A percentile compares a stretch with the other conserved stretches of the same genome.
phyloP scores from a whole-genome alignment of 1,140 invertebrate species.

The Nylanderia fulva region DNA sequence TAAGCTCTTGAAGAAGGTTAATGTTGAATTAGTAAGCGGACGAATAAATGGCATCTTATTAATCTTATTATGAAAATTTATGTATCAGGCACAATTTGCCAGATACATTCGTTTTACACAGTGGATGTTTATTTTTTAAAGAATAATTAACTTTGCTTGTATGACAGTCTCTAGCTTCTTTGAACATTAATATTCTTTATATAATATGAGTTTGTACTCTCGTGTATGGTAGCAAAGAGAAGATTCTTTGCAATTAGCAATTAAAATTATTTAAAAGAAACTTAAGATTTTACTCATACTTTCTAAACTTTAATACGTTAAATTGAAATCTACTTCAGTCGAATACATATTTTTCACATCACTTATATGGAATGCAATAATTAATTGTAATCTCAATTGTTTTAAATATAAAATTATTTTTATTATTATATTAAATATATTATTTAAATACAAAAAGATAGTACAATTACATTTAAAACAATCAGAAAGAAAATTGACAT shows the following conservation, averaged over 20 bases:
- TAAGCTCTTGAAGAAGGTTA: conserved; percentile 1
- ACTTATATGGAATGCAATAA: neutral
- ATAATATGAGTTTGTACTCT: conserved; percentile 27
- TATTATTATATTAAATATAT: too few species aligned
- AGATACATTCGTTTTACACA: conserved; percentile 32
- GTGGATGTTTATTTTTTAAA: conserved; percentile 48
- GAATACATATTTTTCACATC: neutral
- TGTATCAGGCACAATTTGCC: conserved; percentile 12
- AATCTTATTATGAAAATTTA: conserved; percentile 48
- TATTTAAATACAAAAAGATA: neutral
- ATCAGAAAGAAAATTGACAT: neutral
- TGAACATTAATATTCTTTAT: conserved; percentile 54
- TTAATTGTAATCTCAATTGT: conserved; percentile 1
- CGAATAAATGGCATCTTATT: neutral
- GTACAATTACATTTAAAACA: neutral
- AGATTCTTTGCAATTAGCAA: conserved; percentile 54
- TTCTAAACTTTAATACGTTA: neutral
- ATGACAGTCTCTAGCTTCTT: conserved; percentile 28
- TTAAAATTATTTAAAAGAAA: neutral
- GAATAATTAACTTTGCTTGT: conserved; percentile 11
- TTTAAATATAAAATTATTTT: neutral
- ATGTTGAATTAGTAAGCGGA: neutral
- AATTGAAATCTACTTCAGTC: neutral
- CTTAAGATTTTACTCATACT: too few species aligned
- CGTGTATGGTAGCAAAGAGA: neutral